Evolutionary conservation across 2,113 vertebrate genomes (phyloP).

Genomic region (Chrysochloris asiatica): DNA sequence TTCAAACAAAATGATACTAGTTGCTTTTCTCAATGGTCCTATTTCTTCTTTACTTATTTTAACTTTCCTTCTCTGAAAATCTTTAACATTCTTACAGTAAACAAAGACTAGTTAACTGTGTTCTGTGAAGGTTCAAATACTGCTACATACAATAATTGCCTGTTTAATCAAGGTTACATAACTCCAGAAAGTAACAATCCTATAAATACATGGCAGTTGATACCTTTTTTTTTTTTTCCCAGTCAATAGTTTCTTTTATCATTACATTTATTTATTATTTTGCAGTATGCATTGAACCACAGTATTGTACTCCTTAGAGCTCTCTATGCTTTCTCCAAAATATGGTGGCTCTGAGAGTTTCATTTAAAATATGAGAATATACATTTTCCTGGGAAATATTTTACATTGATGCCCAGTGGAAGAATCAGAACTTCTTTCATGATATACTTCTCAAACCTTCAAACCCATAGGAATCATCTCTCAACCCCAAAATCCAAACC

Average conservation of each 20-base stretch:
- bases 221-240: too few species aligned
- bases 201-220: background rate
- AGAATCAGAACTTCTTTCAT: background rate
- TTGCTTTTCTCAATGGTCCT: background rate
- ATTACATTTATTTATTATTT: background rate
- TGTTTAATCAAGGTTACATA: background rate
- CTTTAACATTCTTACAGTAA: background rate
- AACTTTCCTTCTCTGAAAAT: background rate
- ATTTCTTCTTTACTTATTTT: too few species aligned
- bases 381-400: background rate
- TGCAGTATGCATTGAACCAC: background rate
- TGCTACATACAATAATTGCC: background rate
- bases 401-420: background rate
- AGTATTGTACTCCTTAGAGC: background rate
- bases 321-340: background rate
- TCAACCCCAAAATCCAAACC: background rate
- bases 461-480: background rate
- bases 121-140: background rate
- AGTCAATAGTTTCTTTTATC: too few species aligned
- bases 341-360: background rate
- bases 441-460: constrained; percentile 1
- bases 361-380: background rate
- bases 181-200: background rate
- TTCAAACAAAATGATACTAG: background rate
- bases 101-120: too few species aligned